These are phyloP conservation scores for Sthenelais limicola DNA, from an alignment of 2,888 invertebrate genomes.

Conservation along the genomic window DNA sequence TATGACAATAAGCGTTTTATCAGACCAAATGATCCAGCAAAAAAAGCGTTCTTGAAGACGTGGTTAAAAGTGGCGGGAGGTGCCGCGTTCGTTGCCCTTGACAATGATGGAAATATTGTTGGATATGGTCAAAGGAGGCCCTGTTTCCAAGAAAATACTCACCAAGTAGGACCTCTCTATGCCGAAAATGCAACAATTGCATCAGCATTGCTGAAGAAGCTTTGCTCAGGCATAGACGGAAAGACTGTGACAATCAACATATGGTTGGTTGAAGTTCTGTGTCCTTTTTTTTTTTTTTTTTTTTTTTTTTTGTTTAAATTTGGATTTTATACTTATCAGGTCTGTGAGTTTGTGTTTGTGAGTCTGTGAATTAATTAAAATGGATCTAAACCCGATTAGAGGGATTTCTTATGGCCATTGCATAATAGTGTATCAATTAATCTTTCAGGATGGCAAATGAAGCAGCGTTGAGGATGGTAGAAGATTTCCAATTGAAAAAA, in stretches of 20 bases:
- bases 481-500: conserved; percentile 5
- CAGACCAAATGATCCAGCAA: conserved; percentile 14
- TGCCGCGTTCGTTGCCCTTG: conserved; percentile 36
- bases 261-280: conserved; percentile 38
- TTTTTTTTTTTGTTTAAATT: no score
- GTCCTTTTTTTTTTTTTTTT: no score
- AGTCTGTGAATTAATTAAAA: no score
- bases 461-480: conserved; percentile 23
- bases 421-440: no score
- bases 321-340: no score
- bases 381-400: no score
- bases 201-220: conserved; percentile 21
- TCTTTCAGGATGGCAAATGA: conserved; percentile 23
- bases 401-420: no score
- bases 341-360: no score
- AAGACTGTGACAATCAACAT: conserved; percentile 28
- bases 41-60: conserved; percentile 38
- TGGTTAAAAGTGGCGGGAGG: conserved; percentile 39
- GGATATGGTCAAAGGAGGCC: conserved; percentile 33
- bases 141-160: conserved; percentile 34
- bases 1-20: conserved; percentile 47
- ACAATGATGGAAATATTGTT: conserved; percentile 29
- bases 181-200: conserved; percentile 38
- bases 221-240: conserved; percentile 34
- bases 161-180: conserved; percentile 43